Evolutionary conservation across 2,888 invertebrate species (phyloP).

Genomic region (Melieria omissa): DNA sequence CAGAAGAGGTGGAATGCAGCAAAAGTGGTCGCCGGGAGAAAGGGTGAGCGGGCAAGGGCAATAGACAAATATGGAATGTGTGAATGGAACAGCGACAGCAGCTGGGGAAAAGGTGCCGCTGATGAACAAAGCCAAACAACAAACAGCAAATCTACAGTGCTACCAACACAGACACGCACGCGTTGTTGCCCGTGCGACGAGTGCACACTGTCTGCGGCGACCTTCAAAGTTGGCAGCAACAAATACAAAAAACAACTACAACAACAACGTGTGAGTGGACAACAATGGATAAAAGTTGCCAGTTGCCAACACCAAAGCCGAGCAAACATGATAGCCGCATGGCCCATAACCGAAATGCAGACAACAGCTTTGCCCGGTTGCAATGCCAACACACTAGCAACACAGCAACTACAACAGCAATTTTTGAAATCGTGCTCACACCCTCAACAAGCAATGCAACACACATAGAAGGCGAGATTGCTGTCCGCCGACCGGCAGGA

Average conservation of each 20-base stretch:
- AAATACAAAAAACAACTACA: conserved; percentile 19
- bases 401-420: too few species aligned
- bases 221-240: conserved; percentile 23
- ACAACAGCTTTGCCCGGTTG: too few species aligned
- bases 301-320: background rate
- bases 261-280: conserved; percentile 1
- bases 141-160: background rate
- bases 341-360: background rate
- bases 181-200: too few species aligned
- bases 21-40: background rate
- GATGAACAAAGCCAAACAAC: background rate
- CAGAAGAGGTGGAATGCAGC: background rate
- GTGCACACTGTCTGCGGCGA: too few species aligned
- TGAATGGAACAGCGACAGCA: too few species aligned
- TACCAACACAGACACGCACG: conserved; percentile 1
- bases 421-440: too few species aligned
- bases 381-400: too few species aligned
- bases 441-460: too few species aligned
- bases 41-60: background rate
- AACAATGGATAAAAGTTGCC: background rate
- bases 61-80: background rate
- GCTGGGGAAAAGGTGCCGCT: too few species aligned
- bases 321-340: conserved; percentile 3
- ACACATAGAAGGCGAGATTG: too few species aligned
- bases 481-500: conserved; percentile 9